Base-by-base conservation (phyloP, 2,113 vertebrate genomes). In the Neomonachus schauinslandi region DNA sequence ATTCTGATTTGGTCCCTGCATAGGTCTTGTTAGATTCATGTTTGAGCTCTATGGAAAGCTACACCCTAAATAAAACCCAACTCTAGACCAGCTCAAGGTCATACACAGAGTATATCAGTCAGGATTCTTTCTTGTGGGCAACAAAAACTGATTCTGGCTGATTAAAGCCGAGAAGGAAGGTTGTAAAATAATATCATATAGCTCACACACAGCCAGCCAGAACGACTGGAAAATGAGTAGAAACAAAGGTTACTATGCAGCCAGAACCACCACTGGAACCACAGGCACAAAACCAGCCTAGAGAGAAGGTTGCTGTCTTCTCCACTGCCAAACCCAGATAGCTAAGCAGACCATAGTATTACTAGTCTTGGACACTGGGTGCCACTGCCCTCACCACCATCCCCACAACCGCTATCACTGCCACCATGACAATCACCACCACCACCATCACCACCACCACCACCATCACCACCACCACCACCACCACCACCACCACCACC, bases 91-190 rank as follows among this genome's bases (percentile, higher is more conserved):
- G 72, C 18, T 59, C 74, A 88, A 83, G 86, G 74, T 80, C 63
- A 67, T 28, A 22, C 42, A 55, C 33, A 57, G 82, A 95, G 26
- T 69, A 0, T 14, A 36, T 51, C 72, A 42, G 21, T 69, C 61
- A 79, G 42, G 69, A 21, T 11, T 92, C 55, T 63, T 94, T 79
- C 42, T 24, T 42, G n/a, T 31, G 74, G 36, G 77, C 36, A 83
- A 67, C 33, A 19, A 55, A 91, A 94, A 24, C 55, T 16, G 42
- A 87, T 46, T 67, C 26, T 22, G 61, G 63, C 26, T 81, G 33
- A 55, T 16, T 49, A 31, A 80, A 81, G 67, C 51, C 11, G 14
- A 94, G 90, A 69, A 69, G 85, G 92, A 94, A 59, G 42, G 59
- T 8, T 63, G 14, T 55, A 79, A 89, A 95, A 57, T 21, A 28